Conservation (phyloP, 2,888 invertebrate genomes). For the Ctena decussata region DNA sequence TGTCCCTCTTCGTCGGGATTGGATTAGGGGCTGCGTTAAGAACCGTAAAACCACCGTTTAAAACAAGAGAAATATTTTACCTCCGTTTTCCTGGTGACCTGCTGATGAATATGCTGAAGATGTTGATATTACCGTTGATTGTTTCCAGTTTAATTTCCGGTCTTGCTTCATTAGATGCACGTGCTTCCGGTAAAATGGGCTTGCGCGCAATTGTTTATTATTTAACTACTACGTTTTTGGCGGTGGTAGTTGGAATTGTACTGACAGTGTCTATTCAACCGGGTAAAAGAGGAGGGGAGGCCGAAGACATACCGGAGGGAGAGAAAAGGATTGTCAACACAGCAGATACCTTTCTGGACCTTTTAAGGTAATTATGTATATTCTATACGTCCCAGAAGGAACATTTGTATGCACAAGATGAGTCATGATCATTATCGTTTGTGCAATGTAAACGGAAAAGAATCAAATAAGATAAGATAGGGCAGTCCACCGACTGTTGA, state of each 20-base stretch:
- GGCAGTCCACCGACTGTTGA: too few relatives aligned
- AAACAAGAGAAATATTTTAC: constrained; percentile 88
- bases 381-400: too few relatives aligned
- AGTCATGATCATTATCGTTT: too few relatives aligned
- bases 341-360: constrained; percentile 76
- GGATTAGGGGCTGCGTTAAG: constrained; percentile 88
- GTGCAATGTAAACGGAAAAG: too few relatives aligned
- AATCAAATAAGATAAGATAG: too few relatives aligned
- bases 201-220: constrained; percentile 96
- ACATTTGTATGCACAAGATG: too few relatives aligned
- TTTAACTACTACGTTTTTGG: constrained; percentile 95
- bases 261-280: constrained; percentile 96
- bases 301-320: constrained; percentile 22
- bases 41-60: constrained; percentile 90
- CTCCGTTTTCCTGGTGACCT: constrained; percentile 91
- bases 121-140: constrained; percentile 91
- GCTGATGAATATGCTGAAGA: constrained; percentile 90
- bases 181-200: constrained; percentile 94
- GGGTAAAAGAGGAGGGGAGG: constrained; percentile 86
- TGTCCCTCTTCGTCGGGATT: constrained; percentile 88
- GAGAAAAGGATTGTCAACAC: constrained; percentile 51
- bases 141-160: constrained; percentile 90
- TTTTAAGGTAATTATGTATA: constrained; percentile 71
- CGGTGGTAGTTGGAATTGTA: constrained; percentile 96
- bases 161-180: constrained; percentile 95